A percentile compares a stretch with the other conserved stretches of the same genome.
phyloP scores from a whole-genome alignment of 2,797 vertebrate species.

The Pipistrellus pygmaeus region DNA sequence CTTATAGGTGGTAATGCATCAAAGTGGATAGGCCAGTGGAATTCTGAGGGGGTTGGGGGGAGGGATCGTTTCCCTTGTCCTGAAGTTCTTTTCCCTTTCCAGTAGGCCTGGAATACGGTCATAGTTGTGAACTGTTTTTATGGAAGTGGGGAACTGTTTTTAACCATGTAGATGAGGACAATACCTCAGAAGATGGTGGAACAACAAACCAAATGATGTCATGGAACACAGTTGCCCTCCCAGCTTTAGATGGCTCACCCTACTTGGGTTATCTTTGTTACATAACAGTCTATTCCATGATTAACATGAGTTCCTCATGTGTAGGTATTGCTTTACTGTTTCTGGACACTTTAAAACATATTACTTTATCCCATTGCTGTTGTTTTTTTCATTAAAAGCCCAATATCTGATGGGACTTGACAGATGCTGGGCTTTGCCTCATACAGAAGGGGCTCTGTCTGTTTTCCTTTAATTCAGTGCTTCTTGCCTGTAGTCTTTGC shows the following conservation, averaged over 20 bases:
- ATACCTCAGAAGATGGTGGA: background rate
- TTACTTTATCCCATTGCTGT: background rate
- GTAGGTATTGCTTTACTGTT: background rate
- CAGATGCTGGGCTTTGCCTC: background rate
- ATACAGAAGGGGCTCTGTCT: background rate
- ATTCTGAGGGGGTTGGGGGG: background rate
- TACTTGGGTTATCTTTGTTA: background rate
- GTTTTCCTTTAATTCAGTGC: background rate
- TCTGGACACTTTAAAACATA: background rate
- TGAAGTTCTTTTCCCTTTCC: background rate
- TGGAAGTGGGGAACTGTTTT: background rate
- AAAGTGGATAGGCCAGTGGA: background rate
- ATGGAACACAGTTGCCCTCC: background rate
- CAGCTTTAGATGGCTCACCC: background rate
- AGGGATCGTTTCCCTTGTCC: background rate
- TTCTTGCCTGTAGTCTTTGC: background rate
- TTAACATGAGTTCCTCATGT: background rate
- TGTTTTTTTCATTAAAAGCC: background rate
- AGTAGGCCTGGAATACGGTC: background rate
- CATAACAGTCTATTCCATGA: background rate
- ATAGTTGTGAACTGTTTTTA: background rate
- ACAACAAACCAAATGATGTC: background rate
- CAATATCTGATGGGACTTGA: background rate
- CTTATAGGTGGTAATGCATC: background rate
- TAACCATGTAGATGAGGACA: background rate